These are phyloP conservation scores for Leptinotarsa undecemlineata DNA, from an alignment of 1,140 invertebrate species.

Conservation along the genomic window DNA sequence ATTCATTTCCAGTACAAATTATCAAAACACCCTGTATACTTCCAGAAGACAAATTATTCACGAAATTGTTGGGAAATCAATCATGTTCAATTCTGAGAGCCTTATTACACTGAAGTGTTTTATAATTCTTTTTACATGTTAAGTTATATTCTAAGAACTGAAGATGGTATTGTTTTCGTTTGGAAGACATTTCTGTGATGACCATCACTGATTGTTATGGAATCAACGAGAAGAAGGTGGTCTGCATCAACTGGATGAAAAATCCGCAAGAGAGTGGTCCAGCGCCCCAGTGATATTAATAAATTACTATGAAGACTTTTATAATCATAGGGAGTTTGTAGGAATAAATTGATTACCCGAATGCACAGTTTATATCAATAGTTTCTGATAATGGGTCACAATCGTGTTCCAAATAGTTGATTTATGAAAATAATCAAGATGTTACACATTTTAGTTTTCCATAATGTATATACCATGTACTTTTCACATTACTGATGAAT, in stretches of 20 bases:
- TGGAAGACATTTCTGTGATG: too few species aligned
- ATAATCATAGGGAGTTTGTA: too few species aligned
- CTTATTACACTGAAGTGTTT: slow-evolving; percentile 38
- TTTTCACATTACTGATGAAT: neutral
- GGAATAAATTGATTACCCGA: neutral
- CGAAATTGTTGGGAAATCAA: slow-evolving; percentile 4
- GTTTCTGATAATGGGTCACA: slow-evolving; percentile 25
- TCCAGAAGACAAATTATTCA: neutral
- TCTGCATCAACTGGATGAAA: too few species aligned
- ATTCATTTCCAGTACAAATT: too few species aligned
- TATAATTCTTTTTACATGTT: too few species aligned
- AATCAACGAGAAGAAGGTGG: too few species aligned
- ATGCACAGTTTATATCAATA: slow-evolving; percentile 37
- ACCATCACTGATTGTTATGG: too few species aligned
- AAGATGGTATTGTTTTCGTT: too few species aligned
- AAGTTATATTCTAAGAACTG: neutral
- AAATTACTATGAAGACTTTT: too few species aligned
- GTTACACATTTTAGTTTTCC: slow-evolving; percentile 35
- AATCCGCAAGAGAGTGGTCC: too few species aligned
- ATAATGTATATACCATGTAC: slow-evolving; percentile 28
- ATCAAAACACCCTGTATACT: too few species aligned
- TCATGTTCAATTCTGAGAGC: slow-evolving; percentile 39
- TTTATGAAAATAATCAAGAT: slow-evolving; percentile 35
- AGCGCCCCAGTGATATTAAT: too few species aligned
- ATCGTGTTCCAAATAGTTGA: slow-evolving; percentile 38